These are phyloP conservation scores for Diogma glabrata DNA, from an alignment of 2,888 invertebrate genomes.

Conservation along the genomic window DNA sequence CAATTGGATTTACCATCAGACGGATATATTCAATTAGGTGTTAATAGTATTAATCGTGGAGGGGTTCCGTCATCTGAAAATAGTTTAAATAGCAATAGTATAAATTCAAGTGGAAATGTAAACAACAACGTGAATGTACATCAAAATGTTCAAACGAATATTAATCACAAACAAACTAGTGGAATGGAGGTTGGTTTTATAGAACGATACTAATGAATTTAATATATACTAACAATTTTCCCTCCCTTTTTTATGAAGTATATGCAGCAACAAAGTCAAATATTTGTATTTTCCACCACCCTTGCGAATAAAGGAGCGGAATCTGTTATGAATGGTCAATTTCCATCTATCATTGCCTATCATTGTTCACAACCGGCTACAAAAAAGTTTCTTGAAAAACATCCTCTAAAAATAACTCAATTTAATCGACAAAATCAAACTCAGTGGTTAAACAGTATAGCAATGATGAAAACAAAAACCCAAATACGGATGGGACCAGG, in stretches of 20 bases:
- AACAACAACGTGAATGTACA: slow-evolving; percentile 4
- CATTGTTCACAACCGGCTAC: slow-evolving; percentile 93
- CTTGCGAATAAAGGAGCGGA: slow-evolving; percentile 94
- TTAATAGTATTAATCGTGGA: too few relatives aligned
- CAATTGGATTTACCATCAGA: background rate
- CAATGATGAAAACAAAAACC: slow-evolving; percentile 60
- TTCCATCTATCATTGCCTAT: slow-evolving; percentile 84
- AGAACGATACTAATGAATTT: too few relatives aligned
- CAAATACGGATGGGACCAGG: slow-evolving; percentile 26
- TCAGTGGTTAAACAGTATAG: slow-evolving; percentile 67
- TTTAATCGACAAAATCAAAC: slow-evolving; percentile 67
- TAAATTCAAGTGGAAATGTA: background rate
- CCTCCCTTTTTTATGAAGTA: too few relatives aligned
- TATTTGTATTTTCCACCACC: slow-evolving; percentile 92
- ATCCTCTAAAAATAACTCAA: slow-evolving; percentile 80
- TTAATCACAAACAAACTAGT: slow-evolving; percentile 5
- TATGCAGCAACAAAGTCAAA: slow-evolving; percentile 94
- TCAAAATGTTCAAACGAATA: background rate
- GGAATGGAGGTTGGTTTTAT: too few relatives aligned
- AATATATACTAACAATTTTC: too few relatives aligned
- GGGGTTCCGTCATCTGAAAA: too few relatives aligned
- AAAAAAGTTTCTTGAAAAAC: slow-evolving; percentile 90
- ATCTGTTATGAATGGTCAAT: slow-evolving; percentile 78
- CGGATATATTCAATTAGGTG: too few relatives aligned
- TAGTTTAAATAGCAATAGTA: too few relatives aligned